Conservation (phyloP, 2,113 vertebrate genomes). For the Halcyon senegalensis region DNA sequence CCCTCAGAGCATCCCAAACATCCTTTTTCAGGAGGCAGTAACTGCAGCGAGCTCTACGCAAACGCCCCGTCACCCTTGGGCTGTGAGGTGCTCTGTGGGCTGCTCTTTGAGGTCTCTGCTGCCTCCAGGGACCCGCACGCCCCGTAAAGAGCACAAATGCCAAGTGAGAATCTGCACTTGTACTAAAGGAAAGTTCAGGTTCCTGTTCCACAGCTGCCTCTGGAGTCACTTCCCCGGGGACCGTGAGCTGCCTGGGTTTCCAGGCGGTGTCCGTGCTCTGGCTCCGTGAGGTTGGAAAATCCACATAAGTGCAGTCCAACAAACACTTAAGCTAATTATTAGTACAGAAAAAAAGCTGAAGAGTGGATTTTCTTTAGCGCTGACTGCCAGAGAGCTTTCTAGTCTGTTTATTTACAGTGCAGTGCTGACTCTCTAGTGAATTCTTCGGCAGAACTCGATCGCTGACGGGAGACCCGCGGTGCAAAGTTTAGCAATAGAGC, state of each 20-base stretch:
- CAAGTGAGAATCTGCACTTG: neutral
- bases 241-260: neutral
- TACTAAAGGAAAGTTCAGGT: fast-evolving
- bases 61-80: neutral
- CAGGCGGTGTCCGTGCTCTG: fast-evolving
- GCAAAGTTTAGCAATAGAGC: neutral
- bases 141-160: neutral
- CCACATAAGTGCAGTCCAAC: neutral
- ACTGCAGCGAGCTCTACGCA: neutral
- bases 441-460: neutral
- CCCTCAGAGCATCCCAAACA: fast-evolving
- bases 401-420: neutral
- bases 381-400: neutral
- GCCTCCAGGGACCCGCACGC: fast-evolving
- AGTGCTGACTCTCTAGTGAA: neutral
- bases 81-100: fast-evolving
- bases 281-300: neutral
- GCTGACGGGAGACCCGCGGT: fast-evolving
- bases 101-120: neutral
- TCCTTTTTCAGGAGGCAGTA: neutral
- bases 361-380: neutral
- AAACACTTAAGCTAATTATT: neutral
- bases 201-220: neutral
- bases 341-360: neutral
- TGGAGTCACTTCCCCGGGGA: neutral